Conservation (phyloP, 2,888 invertebrate genomes). For the Panorpa germanica region DNA sequence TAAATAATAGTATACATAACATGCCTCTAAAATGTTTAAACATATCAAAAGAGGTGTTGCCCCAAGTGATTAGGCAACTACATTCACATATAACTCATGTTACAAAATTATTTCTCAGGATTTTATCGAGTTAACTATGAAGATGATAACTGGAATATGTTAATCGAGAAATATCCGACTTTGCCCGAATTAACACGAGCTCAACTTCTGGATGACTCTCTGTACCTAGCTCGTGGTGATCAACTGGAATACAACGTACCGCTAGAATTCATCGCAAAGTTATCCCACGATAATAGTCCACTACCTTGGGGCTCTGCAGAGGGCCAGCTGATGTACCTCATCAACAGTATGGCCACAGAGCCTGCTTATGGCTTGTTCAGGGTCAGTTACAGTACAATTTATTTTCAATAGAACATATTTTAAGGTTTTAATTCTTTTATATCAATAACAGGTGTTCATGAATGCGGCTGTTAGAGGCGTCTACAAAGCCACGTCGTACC, state of each 20-base stretch:
- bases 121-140: conserved; percentile 52
- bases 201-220: conserved; percentile 49
- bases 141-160: conserved; percentile 33
- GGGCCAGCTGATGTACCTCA: conserved; percentile 33
- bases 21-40: no score
- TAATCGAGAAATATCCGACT: conserved; percentile 30
- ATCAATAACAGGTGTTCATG: conserved; percentile 10
- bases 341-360: conserved; percentile 34
- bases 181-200: conserved; percentile 41
- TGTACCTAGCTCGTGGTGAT: conserved; percentile 35
- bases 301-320: conserved; percentile 40
- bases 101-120: conserved; percentile 19
- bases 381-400: conserved; percentile 20
- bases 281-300: conserved; percentile 32
- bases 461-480: conserved; percentile 6
- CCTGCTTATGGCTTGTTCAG: conserved; percentile 37
- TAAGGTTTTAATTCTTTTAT: conserved; percentile 2
- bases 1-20: no score
- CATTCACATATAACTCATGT: no score
- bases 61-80: background rate
- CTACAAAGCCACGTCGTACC: conserved; percentile 6
- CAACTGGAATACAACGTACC: conserved; percentile 35
- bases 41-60: background rate
- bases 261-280: conserved; percentile 27
- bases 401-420: conserved; percentile 1